phyloP scores from a whole-genome alignment of 2,113 vertebrate species.

The Chloropsis cyanopogon region DNA sequence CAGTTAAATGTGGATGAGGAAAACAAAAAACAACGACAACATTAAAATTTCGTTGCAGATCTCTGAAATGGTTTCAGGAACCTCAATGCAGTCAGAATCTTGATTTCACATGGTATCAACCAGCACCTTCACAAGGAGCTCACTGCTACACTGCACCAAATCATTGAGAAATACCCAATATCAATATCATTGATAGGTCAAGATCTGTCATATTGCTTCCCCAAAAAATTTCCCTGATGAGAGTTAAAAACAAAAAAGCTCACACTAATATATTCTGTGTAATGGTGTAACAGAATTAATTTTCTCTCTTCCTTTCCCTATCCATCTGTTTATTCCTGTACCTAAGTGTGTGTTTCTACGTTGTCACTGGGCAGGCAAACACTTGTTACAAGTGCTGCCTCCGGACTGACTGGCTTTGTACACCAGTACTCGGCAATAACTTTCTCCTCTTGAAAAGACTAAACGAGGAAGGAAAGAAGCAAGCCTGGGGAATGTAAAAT shows the following conservation, averaged over 20 bases:
- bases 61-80: neutral
- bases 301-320: neutral
- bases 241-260: neutral
- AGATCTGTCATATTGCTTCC: neutral
- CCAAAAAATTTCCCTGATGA: neutral
- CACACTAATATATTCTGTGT: neutral
- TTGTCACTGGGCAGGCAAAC: neutral
- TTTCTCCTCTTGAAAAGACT: neutral
- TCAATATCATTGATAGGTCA: neutral
- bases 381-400: neutral
- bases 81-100: neutral
- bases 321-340: neutral
- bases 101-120: neutral
- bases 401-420: conserved; percentile 15
- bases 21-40: neutral
- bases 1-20: neutral
- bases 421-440: neutral
- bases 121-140: neutral
- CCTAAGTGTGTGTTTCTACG: neutral
- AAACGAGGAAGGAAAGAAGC: neutral
- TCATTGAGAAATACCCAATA: neutral
- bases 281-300: neutral
- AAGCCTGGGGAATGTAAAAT: neutral
- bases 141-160: too few species aligned
- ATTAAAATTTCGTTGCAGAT: neutral